Evolutionary conservation across 2,888 invertebrate genomes (phyloP), one percentile per base, ranked within the genome.

Genomic region (Gasteruption jaculator): DNA sequence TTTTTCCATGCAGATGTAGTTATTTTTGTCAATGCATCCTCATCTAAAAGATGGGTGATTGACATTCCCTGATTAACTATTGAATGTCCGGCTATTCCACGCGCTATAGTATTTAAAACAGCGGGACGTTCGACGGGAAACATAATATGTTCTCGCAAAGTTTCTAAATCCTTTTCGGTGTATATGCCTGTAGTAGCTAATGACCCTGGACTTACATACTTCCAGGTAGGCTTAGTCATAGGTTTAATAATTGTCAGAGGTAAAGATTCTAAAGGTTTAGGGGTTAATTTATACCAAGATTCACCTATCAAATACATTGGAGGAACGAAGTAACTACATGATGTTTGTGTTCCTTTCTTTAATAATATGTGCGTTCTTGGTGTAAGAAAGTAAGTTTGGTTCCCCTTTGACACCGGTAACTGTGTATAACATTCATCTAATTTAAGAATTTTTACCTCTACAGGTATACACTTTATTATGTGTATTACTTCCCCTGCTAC

Each of bases 401-500:
- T 54, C 11, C 46, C 43, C 5, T 35, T 35, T 3, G 8, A 27
- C 1, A 60, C 51, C 1, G 57, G 56, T 27, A 60, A 24, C 25
- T 56, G 52, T 3, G 50, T 24, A 22, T 53, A 57, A 30, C 57
- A 58, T 14, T 38, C 41, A 0, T 45, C 26, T 0, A 50, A 38
- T 14, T 46, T 10, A 6, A 51, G 22, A 1, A 58, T 16, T 5
- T 35, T 45, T 2, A 52, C 55, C 19, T 49, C 36, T 12, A 50
- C 45, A 4, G 57, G 49, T 0, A 49, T 39, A 27, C 61, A 60
- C 35, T 56, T 46, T 5, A 61, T 34, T 1, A 63, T 49, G 26
- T 59, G 56, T 1, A 58, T 37, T 0, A 55, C 58, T 43, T 58
- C 60, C 14, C 58, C 61, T 22, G 40, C 39, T 3, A 53, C 48